Conservation (phyloP, 2,113 vertebrate genomes). For the Pseudopipra pipra region DNA sequence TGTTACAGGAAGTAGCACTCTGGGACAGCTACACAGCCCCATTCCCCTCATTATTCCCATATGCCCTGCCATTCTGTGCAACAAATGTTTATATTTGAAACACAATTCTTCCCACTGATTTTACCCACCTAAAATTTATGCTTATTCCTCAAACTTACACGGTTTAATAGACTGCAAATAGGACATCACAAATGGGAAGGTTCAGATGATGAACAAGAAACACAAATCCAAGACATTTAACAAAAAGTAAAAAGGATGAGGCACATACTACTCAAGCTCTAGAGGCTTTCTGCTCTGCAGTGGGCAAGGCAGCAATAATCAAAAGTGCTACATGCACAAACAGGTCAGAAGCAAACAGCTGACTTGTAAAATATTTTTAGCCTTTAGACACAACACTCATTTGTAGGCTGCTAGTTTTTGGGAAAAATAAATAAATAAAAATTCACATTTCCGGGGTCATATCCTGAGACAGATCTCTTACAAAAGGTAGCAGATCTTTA, state of each 20-base stretch:
- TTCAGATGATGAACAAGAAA: not conserved
- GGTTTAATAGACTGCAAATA: not conserved
- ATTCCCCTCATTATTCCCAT: not conserved
- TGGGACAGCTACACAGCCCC: not conserved
- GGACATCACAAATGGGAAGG: not conserved
- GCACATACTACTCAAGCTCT: not conserved
- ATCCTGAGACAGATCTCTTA: not conserved
- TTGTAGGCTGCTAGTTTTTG: not conserved
- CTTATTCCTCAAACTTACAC: not conserved
- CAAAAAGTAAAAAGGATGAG: fast-evolving
- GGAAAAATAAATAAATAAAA: not conserved
- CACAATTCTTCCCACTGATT: not conserved
- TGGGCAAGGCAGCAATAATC: not conserved
- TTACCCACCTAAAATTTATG: not conserved
- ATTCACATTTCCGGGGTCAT: not conserved
- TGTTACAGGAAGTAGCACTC: not conserved
- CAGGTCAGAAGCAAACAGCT: not conserved
- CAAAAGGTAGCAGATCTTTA: not conserved
- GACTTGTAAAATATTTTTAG: not conserved
- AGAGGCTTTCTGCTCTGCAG: not conserved
- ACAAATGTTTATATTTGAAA: not conserved
- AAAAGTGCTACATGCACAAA: not conserved
- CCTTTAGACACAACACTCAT: not conserved
- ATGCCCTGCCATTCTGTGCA: not conserved
- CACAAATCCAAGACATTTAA: not conserved